Evolutionary conservation across 2,888 invertebrate species (phyloP), one percentile per base, ranked within the genome.

Genomic region (Tiphia femorata): DNA sequence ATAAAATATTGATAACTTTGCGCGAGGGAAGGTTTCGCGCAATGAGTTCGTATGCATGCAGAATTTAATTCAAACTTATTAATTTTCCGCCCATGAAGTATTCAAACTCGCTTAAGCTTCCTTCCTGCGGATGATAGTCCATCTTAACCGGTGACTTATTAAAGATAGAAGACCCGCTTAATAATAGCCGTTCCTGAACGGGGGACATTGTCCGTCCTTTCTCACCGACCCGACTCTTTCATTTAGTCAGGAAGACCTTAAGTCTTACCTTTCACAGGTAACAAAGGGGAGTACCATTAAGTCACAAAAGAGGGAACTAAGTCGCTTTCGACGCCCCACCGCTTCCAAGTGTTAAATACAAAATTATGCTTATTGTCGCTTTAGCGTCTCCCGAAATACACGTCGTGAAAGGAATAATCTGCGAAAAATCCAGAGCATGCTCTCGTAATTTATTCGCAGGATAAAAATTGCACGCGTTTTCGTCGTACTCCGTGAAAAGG

Each of bases 111-210:
- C 14, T 33, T 33, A 33, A 33, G 33, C 10, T n/a, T 33, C 8
- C 12, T 33, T 33, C 33, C 12, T 14, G 33, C 12, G 8, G 33
- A 33, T 33, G 33, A 33, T 33, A 14, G 33, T 14, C 12, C 33
- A n/a, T 6, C 33, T 33, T 33, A 33, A 33, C 33, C 33, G 1
- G 33, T 14, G 33, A 33, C 33, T 33, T 33, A 33, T 33, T 33
- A 33, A 33, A 33, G 33, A 33, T 14, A 33, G 33, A 33, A 33
- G 33, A 33, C 33, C 12, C 33, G 33, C 33, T 33, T 33, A 33
- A 33, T 33, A 33, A 33, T 14, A n/a, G 33, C 33, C 33, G 33
- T 14, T 33, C 12, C 33, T n/a, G 33, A 33, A 33, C 33, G 14
- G 33, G 33, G 12, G 33, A 10, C 33, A 33, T 33, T 33, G 33